Evolutionary conservation across 2,113 vertebrate species (phyloP).

Genomic region (Struthio camelus): DNA sequence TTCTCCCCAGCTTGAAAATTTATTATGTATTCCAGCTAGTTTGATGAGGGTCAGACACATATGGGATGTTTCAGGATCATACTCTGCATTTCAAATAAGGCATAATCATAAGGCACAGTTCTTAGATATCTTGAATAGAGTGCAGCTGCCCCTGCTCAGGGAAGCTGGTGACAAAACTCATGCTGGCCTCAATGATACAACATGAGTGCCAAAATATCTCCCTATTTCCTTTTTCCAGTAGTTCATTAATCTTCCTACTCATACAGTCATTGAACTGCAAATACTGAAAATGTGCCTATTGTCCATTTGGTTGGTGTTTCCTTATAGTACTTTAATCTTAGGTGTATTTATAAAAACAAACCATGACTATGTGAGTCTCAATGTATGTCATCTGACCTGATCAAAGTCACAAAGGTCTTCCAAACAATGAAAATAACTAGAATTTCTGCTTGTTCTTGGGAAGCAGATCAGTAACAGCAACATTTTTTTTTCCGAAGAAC

Average conservation of each 20-base stretch:
- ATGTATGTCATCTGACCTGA: neutral
- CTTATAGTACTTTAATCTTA: neutral
- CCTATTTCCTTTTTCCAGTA: neutral
- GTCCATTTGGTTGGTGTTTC: neutral
- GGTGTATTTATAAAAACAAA: neutral
- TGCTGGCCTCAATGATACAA: neutral
- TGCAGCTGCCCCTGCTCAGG: neutral
- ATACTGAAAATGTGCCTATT: neutral
- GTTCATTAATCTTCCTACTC: neutral
- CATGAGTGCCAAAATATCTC: neutral
- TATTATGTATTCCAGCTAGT: neutral
- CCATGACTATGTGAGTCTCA: neutral
- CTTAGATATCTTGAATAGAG: neutral
- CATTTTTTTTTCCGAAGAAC: neutral
- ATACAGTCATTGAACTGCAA: neutral
- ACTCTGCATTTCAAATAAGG: constrained; percentile 5
- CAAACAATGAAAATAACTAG: neutral
- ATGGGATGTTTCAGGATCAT: neutral
- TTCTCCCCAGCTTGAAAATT: neutral
- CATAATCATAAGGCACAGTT: neutral
- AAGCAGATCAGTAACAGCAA: neutral
- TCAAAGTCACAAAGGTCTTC: neutral
- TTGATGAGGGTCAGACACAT: neutral
- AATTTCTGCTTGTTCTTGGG: neutral
- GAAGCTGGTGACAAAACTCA: neutral